Conservation (phyloP, 2,888 invertebrate genomes). For the Drosophila histrio region DNA sequence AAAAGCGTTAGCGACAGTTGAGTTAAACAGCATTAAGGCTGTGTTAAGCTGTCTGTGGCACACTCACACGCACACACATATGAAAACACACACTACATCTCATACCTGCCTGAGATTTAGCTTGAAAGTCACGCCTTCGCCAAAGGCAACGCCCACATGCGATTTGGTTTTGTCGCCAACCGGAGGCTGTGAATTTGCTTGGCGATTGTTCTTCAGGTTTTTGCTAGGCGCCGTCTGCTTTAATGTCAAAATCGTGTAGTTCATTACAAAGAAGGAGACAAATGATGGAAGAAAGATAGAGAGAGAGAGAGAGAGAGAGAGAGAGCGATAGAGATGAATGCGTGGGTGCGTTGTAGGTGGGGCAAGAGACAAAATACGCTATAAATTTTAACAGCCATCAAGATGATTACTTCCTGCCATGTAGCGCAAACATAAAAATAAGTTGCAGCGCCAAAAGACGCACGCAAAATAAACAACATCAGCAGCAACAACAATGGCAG, state of each 20-base stretch:
- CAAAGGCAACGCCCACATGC: constrained; percentile 47
- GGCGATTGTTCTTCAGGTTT: constrained; percentile 58
- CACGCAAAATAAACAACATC: constrained; percentile 66
- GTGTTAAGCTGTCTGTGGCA: constrained; percentile 73
- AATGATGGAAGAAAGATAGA: not conserved
- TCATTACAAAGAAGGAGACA: constrained; percentile 58
- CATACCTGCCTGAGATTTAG: constrained; percentile 40
- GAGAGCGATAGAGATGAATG: not conserved
- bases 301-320: not conserved
- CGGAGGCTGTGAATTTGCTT: constrained; percentile 48
- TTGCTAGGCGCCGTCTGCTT: constrained; percentile 54
- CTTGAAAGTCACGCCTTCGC: constrained; percentile 49
- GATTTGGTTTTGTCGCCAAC: constrained; percentile 44
- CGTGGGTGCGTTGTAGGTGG: constrained; percentile 8
- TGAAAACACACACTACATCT: constrained; percentile 25
- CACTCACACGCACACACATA: constrained; percentile 21
- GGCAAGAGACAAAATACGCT: constrained; percentile 54
- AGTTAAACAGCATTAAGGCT: constrained; percentile 77
- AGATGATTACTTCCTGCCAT: constrained; percentile 79
- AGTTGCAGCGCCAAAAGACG: constrained; percentile 63
- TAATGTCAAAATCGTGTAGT: constrained; percentile 77
- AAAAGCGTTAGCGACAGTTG: constrained; percentile 77
- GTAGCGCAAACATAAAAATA: constrained; percentile 74
- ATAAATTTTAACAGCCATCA: constrained; percentile 79
- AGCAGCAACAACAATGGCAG: constrained; percentile 47